Evolutionary conservation across 2,888 invertebrate genomes (phyloP).

Genomic region (Lasioglossum villosulum): DNA sequence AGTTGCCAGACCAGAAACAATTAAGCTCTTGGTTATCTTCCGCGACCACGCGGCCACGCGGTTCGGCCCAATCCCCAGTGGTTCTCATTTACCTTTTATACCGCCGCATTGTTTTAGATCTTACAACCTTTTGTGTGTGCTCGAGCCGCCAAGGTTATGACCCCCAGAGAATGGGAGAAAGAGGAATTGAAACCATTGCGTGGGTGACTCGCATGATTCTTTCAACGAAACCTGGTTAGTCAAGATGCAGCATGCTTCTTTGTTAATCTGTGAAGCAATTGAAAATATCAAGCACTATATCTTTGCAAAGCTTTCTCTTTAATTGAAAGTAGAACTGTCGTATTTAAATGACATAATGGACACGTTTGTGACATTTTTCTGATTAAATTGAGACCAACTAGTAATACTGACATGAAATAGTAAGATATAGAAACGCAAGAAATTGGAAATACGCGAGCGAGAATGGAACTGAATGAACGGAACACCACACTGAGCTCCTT

Average conservation of each 20-base stretch:
- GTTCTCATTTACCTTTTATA: constrained; percentile 56
- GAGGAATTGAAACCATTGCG: constrained; percentile 3
- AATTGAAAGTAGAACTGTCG: not conserved
- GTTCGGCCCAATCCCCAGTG: constrained; percentile 60
- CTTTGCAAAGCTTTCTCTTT: not conserved
- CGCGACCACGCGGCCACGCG: constrained; percentile 78
- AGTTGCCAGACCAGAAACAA: constrained; percentile 83
- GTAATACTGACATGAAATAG: no score
- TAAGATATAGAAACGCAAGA: no score
- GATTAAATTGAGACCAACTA: not conserved
- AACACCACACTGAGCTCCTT: no score
- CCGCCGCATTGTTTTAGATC: not conserved
- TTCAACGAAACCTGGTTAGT: not conserved
- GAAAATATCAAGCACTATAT: not conserved
- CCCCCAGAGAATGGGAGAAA: not conserved
- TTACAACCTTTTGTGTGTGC: not conserved
- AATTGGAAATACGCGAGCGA: no score
- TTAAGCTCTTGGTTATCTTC: constrained; percentile 81
- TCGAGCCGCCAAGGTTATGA: not conserved
- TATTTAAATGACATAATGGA: not conserved
- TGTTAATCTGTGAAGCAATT: not conserved
- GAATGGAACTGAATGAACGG: no score
- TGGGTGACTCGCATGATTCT: not conserved
- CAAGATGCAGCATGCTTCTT: no score
- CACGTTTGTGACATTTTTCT: not conserved